Percentiles rank a stretch among this genome's conserved stretches.
Evolutionary conservation across 2,888 invertebrate genomes (phyloP).

Genomic region (Pseudanteris insignis): DNA sequence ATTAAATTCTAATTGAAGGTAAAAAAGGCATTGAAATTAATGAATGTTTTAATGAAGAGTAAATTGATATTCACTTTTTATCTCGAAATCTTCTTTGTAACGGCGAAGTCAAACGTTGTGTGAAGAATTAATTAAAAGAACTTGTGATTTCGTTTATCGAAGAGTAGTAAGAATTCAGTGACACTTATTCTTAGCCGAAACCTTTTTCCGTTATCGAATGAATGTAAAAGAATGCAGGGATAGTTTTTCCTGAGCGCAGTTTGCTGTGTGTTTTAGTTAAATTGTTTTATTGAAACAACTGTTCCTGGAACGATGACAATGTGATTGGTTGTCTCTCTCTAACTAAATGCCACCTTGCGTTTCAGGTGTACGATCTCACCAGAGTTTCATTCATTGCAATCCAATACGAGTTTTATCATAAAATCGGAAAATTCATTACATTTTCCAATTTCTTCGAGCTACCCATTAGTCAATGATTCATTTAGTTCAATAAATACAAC

Average conservation of each 20-base stretch:
- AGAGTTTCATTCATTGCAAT: conserved; percentile 16
- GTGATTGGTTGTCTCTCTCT: background rate
- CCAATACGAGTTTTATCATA: background rate
- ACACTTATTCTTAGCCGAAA: conserved; percentile 7
- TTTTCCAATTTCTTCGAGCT: conserved; percentile 1
- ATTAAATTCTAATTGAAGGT: too few relatives aligned
- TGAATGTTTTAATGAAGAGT: too few relatives aligned
- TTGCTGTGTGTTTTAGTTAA: background rate
- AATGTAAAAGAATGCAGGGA: conserved; percentile 10
- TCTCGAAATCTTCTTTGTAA: too few relatives aligned
- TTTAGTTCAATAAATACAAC: too few relatives aligned
- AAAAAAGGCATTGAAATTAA: too few relatives aligned
- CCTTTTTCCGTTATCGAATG: conserved; percentile 6
- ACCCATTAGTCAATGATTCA: too few relatives aligned
- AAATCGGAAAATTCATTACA: conserved; percentile 3
- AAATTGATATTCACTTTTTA: too few relatives aligned
- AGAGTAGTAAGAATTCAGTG: background rate
- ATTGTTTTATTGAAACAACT: too few relatives aligned
- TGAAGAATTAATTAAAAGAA: too few relatives aligned
- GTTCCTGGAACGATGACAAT: background rate
- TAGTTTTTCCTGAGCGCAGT: conserved; percentile 6
- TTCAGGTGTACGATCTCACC: conserved; percentile 19
- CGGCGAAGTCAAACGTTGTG: too few relatives aligned
- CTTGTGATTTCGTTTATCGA: too few relatives aligned
- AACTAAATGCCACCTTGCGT: conserved; percentile 18